A percentile compares a stretch with the other conserved stretches of the same genome.
Evolutionary conservation across 2,888 invertebrate species (phyloP).

Genomic region (Spodoptera exigua): DNA sequence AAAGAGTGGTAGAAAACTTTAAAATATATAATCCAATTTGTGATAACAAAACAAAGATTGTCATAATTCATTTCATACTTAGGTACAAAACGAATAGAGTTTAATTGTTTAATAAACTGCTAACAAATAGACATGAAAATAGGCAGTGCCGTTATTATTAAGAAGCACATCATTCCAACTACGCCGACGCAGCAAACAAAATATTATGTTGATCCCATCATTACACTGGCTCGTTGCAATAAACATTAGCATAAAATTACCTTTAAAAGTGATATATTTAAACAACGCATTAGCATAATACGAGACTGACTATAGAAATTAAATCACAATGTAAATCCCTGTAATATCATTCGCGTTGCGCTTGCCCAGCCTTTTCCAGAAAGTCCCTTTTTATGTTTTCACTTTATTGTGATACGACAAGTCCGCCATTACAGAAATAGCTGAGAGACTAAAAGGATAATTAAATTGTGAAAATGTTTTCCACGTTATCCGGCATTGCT

Average conservation of each 20-base stretch:
- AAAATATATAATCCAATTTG: no score
- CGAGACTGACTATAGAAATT: conserved; percentile 58
- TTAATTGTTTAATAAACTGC: no score
- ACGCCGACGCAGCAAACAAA: no score
- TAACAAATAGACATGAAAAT: no score
- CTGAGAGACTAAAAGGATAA: conserved; percentile 49
- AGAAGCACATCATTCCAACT: no score
- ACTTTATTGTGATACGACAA: conserved; percentile 59
- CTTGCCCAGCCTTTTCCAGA: conserved; percentile 15
- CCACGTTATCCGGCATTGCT: conserved; percentile 32
- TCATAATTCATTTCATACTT: no score
- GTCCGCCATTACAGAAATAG: conserved; percentile 57
- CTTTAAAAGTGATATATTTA: conserved; percentile 50
- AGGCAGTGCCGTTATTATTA: no score
- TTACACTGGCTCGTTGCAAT: conserved; percentile 8
- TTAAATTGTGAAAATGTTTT: conserved; percentile 53
- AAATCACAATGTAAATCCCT: conserved; percentile 63
- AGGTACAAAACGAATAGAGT: no score
- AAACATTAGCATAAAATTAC: conserved; percentile 47
- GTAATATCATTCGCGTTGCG: conserved; percentile 62
- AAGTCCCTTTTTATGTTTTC: conserved; percentile 20
- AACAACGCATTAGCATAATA: conserved; percentile 56
- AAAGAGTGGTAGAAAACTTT: no score
- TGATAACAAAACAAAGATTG: no score
- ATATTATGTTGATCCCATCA: conserved; percentile 1